Percentiles rank a stretch among this genome's conserved stretches.
Conservation (phyloP, 2,797 vertebrate genomes). For the Manis javanica region DNA sequence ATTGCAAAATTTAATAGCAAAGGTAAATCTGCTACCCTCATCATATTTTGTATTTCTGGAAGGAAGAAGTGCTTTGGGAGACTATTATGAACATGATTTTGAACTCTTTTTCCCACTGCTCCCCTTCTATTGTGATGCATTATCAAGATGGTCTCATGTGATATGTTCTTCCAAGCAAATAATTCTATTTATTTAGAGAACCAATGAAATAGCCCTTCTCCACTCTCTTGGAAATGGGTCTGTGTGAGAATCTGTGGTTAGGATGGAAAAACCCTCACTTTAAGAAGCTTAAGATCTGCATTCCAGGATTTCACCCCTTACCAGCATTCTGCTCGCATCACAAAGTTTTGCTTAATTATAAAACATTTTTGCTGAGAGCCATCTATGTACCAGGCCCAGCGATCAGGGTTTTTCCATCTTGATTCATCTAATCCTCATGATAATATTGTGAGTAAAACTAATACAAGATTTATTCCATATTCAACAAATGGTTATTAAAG, state of each 20-base stretch:
- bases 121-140: neutral
- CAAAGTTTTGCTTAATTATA: slow-evolving; percentile 31
- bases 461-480: slow-evolving; percentile 54
- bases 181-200: slow-evolving; percentile 36
- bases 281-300: slow-evolving; percentile 20
- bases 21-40: neutral
- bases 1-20: neutral
- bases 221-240: neutral
- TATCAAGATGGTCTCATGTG: slow-evolving; percentile 45
- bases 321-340: neutral
- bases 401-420: slow-evolving; percentile 26
- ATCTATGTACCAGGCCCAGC: slow-evolving; percentile 19
- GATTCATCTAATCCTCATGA: slow-evolving; percentile 41
- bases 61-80: neutral
- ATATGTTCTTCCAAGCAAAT: neutral
- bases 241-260: neutral
- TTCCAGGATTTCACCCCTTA: neutral
- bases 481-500: slow-evolving; percentile 69
- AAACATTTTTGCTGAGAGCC: slow-evolving; percentile 51
- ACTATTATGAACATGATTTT: neutral
- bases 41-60: neutral
- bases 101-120: neutral
- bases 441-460: slow-evolving; percentile 63
- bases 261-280: slow-evolving; percentile 31
- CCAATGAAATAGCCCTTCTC: neutral